Evolutionary conservation across 2,797 vertebrate genomes (phyloP).

Genomic region (Amblyraja radiata): DNA sequence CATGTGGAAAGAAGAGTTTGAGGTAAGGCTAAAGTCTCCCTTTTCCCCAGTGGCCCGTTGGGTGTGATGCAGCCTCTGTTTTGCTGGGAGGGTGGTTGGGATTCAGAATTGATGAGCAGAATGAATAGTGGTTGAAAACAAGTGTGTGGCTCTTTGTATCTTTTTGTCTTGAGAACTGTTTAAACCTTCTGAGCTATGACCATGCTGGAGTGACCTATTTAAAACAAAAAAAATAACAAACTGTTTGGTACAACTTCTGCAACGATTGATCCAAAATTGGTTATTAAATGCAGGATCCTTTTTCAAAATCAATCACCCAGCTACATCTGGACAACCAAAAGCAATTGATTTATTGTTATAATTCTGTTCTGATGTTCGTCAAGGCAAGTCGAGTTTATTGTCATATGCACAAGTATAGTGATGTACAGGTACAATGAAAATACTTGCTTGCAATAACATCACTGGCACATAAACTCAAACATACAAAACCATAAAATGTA

Average conservation of each 20-base stretch:
- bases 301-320: conserved; percentile 17
- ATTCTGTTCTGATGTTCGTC: background rate
- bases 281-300: background rate
- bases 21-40: conserved; percentile 61
- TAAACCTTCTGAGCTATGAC: background rate
- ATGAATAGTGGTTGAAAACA: conserved; percentile 12
- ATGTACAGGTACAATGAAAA: too few species aligned
- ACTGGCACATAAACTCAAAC: too few species aligned
- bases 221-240: background rate
- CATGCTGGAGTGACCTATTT: background rate
- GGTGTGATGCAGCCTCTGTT: background rate
- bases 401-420: too few species aligned
- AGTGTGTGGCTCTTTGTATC: background rate
- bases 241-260: background rate
- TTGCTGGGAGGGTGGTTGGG: background rate
- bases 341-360: background rate
- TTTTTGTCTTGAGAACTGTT: background rate
- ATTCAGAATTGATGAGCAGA: background rate
- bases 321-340: background rate
- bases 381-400: too few species aligned
- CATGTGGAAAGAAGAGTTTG: conserved; percentile 82
- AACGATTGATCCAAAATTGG: background rate
- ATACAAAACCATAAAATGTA: too few species aligned
- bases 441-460: too few species aligned
- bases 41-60: background rate